These are phyloP conservation scores for Leuctra nigra DNA, from an alignment of 2,888 invertebrate species.

Conservation along the genomic window DNA sequence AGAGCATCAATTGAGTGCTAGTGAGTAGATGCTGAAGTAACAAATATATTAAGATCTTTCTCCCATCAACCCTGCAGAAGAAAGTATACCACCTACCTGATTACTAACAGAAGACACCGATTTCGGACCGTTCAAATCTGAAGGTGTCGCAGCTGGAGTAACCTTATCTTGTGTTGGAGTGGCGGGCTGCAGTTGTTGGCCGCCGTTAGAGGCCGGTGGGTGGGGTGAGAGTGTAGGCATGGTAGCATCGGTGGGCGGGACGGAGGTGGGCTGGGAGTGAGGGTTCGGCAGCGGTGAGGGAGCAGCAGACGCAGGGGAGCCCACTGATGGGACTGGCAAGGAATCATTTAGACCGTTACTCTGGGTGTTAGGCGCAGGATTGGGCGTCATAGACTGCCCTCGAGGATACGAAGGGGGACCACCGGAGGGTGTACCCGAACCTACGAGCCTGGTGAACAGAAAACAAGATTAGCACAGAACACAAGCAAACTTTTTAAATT, in stretches of 20 bases:
- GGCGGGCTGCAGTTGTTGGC: slow-evolving; percentile 28
- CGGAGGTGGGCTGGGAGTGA: slow-evolving; percentile 63
- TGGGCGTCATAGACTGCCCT: slow-evolving; percentile 40
- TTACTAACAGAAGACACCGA: slow-evolving; percentile 40
- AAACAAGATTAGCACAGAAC: not conserved
- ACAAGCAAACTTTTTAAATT: no score
- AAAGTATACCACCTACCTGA: slow-evolving; percentile 36
- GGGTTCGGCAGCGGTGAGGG: slow-evolving; percentile 65
- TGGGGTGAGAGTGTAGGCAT: slow-evolving; percentile 71
- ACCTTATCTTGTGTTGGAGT: slow-evolving; percentile 34
- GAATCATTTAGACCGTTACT: slow-evolving; percentile 20
- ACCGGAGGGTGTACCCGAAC: slow-evolving; percentile 51
- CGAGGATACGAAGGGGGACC: slow-evolving; percentile 61
- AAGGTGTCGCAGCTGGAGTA: slow-evolving; percentile 36
- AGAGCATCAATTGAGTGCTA: no score
- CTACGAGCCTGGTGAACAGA: slow-evolving; percentile 18
- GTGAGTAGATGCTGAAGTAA: no score
- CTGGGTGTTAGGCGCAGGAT: slow-evolving; percentile 23
- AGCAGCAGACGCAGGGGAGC: slow-evolving; percentile 58
- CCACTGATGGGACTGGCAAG: slow-evolving; percentile 49
- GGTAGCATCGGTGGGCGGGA: slow-evolving; percentile 56
- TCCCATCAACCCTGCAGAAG: no score
- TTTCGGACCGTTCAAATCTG: slow-evolving; percentile 39
- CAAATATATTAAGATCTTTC: no score
- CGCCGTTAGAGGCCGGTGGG: slow-evolving; percentile 42